Evolutionary conservation across 1,140 invertebrate genomes (phyloP), one percentile per base, ranked within the genome.

Genomic region (Drosophila kepulauana): DNA sequence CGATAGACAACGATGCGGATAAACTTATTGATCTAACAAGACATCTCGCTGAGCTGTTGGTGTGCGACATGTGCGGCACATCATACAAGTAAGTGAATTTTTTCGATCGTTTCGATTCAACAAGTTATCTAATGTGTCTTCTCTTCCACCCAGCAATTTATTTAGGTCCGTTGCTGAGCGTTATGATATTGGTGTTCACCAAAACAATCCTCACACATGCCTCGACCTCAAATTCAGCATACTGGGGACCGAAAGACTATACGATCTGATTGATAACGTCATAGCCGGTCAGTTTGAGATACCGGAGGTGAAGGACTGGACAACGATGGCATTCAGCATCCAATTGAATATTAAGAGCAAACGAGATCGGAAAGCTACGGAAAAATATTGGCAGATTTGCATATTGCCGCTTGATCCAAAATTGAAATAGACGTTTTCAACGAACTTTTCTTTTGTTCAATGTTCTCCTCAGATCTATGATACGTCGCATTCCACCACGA

Each of bases 11-110:
- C 0, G 64, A 77, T 1, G 41, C 20, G 0, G 10, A 68, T 1
- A 78, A 54, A 25, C 43, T 71, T 0, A 16, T 56, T 1, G 59
- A 72, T 1, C 41, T 81, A 6, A 2, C 73, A 38, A 15, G 10
- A 5, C 33, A 74, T 6, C 30, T 74, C 1, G 54, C 68, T 1
- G 79, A 81, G 15, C 43, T 81, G n/a, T 43, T 81, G 1, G 52
- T 48, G 1, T 38, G 45, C 16, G 79, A 78, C 2, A 57, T 13
- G 28, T 35, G 1, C 1, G 10, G 20, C 0, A 10, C 7, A 25
- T 25, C 20, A 25, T 1, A 35, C 3, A 10, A 51, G 8, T 5
- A 16, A 16, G 79, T 81, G 8, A 46, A 28, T 1, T 35, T 2
- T 3, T 7, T 25, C 1, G 2, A 13, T 33, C 2, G 20, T 25